A percentile compares a stretch with the other conserved stretches of the same genome.
phyloP scores from a whole-genome alignment of 1,140 invertebrate species.

The Monomorium pharaonis region DNA sequence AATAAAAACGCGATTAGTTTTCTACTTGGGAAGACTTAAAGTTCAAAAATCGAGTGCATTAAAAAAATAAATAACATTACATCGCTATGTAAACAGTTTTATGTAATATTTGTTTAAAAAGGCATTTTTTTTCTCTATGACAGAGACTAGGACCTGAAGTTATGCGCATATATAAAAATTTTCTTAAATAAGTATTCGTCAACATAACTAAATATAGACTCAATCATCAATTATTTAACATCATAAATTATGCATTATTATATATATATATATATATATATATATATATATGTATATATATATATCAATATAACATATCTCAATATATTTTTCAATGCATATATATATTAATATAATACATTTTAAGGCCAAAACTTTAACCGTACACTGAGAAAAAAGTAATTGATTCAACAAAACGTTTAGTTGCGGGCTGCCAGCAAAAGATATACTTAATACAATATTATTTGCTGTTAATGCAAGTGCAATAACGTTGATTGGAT shows the following conservation, averaged over 20 bases:
- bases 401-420: no score
- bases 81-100: neutral
- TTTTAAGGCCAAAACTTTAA: conserved; percentile 2
- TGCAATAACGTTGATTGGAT: no score
- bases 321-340: conserved; percentile 3
- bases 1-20: neutral
- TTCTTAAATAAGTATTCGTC: neutral
- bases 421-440: no score
- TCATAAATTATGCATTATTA: no score
- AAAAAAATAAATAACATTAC: neutral
- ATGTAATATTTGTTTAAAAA: neutral
- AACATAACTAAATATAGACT: neutral
- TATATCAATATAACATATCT: neutral
- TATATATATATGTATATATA: no score
- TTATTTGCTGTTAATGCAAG: no score
- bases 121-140: neutral
- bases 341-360: conserved; percentile 16
- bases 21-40: neutral
- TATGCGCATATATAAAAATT: neutral
- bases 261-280: no score
- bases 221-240: conserved; percentile 11
- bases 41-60: neutral
- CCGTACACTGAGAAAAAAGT: no score
- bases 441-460: no score
- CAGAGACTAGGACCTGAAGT: conserved; percentile 46